Conservation (phyloP, 2,888 invertebrate genomes). For the Diarsia mendica region DNA sequence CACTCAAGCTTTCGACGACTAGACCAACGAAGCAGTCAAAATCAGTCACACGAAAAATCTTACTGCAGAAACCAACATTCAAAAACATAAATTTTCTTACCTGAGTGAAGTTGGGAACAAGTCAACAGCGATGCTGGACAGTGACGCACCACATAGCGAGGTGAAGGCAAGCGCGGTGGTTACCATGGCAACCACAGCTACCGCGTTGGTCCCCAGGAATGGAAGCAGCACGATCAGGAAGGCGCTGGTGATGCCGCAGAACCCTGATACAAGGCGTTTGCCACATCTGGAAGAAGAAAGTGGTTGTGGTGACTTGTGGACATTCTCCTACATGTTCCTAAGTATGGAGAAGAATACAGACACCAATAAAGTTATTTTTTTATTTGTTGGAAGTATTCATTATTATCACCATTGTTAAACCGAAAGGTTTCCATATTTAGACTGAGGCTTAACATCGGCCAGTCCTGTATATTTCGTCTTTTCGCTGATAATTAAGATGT, state of each 20-base stretch:
- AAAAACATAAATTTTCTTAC: slow-evolving; percentile 74
- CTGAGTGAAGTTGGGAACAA: slow-evolving; percentile 92
- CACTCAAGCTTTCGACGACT: too few species aligned
- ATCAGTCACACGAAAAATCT: not conserved
- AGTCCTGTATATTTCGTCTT: too few species aligned
- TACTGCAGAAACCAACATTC: not conserved
- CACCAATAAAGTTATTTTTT: too few species aligned
- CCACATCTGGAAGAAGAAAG: slow-evolving; percentile 76
- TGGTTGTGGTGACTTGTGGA: not conserved
- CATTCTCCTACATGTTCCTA: not conserved
- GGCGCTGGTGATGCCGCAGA: slow-evolving; percentile 87
- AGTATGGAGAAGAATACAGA: too few species aligned
- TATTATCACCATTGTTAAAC: too few species aligned
- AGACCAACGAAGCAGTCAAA: too few species aligned
- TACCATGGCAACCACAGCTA: slow-evolving; percentile 89
- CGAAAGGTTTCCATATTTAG: too few species aligned
- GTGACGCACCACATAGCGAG: slow-evolving; percentile 90
- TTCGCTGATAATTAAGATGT: too few species aligned
- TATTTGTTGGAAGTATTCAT: too few species aligned
- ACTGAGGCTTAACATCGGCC: too few species aligned
- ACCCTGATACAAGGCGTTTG: slow-evolving; percentile 79
- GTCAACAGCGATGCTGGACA: slow-evolving; percentile 91
- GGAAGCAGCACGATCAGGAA: slow-evolving; percentile 88
- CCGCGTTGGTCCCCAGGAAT: slow-evolving; percentile 87
- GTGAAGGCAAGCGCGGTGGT: slow-evolving; percentile 89